These are phyloP conservation scores for Dendrolimus houi DNA, from an alignment of 2,888 invertebrate genomes.

Conservation along the genomic window DNA sequence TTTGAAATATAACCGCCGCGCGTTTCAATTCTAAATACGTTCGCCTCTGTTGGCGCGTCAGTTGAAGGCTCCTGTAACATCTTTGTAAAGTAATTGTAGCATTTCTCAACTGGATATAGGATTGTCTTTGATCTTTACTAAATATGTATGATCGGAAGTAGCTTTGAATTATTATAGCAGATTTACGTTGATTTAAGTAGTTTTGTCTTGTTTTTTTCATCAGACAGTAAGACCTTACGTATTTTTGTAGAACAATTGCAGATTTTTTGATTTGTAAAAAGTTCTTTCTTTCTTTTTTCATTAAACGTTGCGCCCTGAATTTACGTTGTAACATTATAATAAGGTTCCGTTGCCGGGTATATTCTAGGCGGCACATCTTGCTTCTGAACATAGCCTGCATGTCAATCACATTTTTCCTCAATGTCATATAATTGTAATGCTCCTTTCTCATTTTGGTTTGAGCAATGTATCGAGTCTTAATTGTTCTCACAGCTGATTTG, in stretches of 20 bases:
- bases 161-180: constrained; percentile 26
- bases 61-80: constrained; percentile 48
- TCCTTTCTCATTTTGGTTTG: constrained; percentile 44
- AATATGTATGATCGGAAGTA: constrained; percentile 26
- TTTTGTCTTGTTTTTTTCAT: constrained; percentile 32
- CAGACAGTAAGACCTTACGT: constrained; percentile 47
- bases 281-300: constrained; percentile 38
- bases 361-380: constrained; percentile 48
- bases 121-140: constrained; percentile 22
- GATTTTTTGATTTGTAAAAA: constrained; percentile 51
- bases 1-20: constrained; percentile 41
- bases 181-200: constrained; percentile 30
- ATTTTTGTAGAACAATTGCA: constrained; percentile 61
- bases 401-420: constrained; percentile 39
- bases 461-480: constrained; percentile 39
- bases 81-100: constrained; percentile 41
- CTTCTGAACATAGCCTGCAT: constrained; percentile 68
- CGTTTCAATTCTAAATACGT: constrained; percentile 21
- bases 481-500: constrained; percentile 33
- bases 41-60: constrained; percentile 42
- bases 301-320: constrained; percentile 56
- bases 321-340: constrained; percentile 65
- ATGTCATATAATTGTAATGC: constrained; percentile 34
- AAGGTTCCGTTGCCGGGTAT: constrained; percentile 32
- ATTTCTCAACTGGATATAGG: constrained; percentile 21